A percentile compares a stretch with the other conserved stretches of the same genome.
Evolutionary conservation across 2,113 vertebrate genomes (phyloP).

Genomic region (Noturus placidus): DNA sequence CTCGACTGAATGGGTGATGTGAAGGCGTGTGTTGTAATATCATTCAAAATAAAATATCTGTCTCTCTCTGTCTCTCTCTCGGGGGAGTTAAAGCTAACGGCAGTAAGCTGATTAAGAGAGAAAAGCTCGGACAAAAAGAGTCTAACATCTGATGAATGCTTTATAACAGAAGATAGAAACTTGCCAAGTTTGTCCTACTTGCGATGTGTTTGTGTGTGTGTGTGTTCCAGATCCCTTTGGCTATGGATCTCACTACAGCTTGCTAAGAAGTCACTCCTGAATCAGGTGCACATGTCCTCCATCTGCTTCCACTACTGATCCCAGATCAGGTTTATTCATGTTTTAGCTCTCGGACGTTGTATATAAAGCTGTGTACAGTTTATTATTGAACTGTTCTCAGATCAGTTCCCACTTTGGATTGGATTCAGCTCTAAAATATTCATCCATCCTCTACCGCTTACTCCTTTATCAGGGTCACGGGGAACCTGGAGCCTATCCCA

Average conservation of each 20-base stretch:
- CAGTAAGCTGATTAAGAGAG: constrained; percentile 11
- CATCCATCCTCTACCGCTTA: too few species aligned
- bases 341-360: background rate
- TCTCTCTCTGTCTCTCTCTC: background rate
- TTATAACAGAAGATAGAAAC: background rate
- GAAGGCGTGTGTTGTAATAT: constrained; percentile 41
- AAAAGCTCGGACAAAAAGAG: background rate
- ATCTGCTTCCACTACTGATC: background rate
- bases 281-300: constrained; percentile 74
- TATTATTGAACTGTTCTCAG: background rate
- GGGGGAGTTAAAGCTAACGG: background rate
- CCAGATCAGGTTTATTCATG: background rate
- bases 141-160: too few species aligned
- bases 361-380: background rate
- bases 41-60: constrained; percentile 39
- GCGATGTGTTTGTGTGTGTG: constrained; percentile 18
- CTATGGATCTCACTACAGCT: constrained; percentile 79
- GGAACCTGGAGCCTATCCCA: too few species aligned
- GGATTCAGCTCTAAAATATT: too few species aligned
- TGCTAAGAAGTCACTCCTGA: constrained; percentile 78
- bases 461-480: too few species aligned
- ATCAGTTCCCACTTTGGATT: background rate
- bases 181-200: background rate
- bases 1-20: constrained; percentile 34
- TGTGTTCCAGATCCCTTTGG: constrained; percentile 77